Base-by-base conservation (phyloP, 2,797 vertebrate genomes). In the Hybognathus amarus region DNA sequence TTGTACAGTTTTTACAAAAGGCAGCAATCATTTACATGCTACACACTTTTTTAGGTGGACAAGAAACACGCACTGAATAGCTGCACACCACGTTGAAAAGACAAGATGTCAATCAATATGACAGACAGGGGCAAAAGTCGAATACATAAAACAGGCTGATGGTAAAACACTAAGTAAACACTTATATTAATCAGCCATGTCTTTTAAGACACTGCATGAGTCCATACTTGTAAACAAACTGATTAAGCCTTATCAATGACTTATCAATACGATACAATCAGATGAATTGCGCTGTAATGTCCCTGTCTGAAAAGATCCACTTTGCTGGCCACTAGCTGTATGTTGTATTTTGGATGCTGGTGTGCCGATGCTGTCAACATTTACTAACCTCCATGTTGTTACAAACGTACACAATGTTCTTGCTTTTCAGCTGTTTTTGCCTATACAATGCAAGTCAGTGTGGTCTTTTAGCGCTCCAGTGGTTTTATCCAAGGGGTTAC, bases 141-240 rank as follows among this genome's bases (percentile, higher is more conserved):
- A 42, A 76, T 27, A 45, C 27, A 45, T 64, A 30, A 61, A 33
- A 64, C 52, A 52, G 64, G 56, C 30, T 6, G 8, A 79, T 52
- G 77, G 12, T 33, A 68, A 54, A 82, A 68, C 63, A 66, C n/a
- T 20, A 66, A 47, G 47, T 79, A 33, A 61, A 69, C 36, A n/a
- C 67, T 27, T 78, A 42, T 50, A n/a, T 77, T 85, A 63, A 66
- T 50, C 12, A 56, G 24, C 17, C 54, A 54, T 42, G 17, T 66
- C 22, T 67, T 47, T 78, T 52, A 42, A 42, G 54, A 73, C 50
- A 1, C 9, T 66, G 27, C 40, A 50, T n/a, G 59, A 47, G 50
- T 67, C 27, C 15, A 33, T 75, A 20, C n/a, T 15, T 78, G 76
- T 85, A 85, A 82, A 79, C 69, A 82, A 66, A 68, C 54, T 30